phyloP scores from a whole-genome alignment of 2,888 invertebrate species.

The Drosophila nr. perissopoda region DNA sequence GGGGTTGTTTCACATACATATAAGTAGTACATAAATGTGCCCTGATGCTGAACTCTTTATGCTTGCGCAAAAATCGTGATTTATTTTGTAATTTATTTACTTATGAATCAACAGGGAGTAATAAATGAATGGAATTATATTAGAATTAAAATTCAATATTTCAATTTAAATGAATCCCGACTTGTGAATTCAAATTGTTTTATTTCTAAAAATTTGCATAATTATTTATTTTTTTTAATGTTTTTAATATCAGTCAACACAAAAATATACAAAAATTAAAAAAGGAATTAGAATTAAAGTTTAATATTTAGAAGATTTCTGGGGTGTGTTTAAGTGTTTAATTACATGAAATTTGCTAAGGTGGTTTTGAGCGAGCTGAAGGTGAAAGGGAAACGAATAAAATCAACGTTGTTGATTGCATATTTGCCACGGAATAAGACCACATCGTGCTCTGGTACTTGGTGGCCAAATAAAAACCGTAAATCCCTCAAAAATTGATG shows the following conservation, averaged over 20 bases:
- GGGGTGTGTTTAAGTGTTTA: conserved; percentile 11
- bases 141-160: background rate
- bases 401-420: conserved; percentile 28
- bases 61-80: conserved; percentile 47
- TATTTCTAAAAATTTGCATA: background rate
- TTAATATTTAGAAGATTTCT: no score
- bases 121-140: background rate
- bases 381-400: background rate
- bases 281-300: no score
- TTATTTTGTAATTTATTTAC: conserved; percentile 44
- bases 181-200: background rate
- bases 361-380: conserved; percentile 4
- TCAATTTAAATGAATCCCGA: background rate
- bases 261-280: background rate
- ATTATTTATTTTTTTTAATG: background rate
- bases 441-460: conserved; percentile 38
- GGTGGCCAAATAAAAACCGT: conserved; percentile 55
- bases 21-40: conserved; percentile 16
- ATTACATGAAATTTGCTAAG: conserved; percentile 37
- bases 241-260: background rate
- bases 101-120: background rate
- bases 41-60: conserved; percentile 36
- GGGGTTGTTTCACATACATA: background rate
- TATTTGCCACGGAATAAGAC: conserved; percentile 45
- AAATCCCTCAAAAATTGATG: conserved; percentile 77